A percentile compares a stretch with the other conserved stretches of the same genome.
phyloP scores from a whole-genome alignment of 2,113 vertebrate genomes.

The Paradoxurus hermaphroditus region DNA sequence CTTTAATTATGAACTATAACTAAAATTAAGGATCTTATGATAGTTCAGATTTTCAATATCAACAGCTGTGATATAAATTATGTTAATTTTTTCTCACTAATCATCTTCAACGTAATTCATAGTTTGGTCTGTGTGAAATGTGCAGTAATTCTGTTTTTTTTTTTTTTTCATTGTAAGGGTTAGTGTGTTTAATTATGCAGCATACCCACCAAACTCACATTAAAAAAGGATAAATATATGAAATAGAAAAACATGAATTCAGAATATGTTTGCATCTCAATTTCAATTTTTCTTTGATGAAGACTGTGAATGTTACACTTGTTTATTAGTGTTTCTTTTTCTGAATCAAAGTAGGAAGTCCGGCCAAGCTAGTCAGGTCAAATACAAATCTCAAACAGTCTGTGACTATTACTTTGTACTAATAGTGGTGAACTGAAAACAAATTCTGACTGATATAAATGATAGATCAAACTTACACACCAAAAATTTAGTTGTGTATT shows the following conservation, averaged over 20 bases:
- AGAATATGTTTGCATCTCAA: background rate
- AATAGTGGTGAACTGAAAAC: background rate
- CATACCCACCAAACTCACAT: background rate
- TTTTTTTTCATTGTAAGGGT: background rate
- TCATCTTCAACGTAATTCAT: background rate
- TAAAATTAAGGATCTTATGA: background rate
- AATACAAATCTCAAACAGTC: background rate
- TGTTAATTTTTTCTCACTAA: background rate
- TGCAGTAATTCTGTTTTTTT: background rate
- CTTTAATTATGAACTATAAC: background rate
- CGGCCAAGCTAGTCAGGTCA: background rate
- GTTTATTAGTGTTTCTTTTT: background rate
- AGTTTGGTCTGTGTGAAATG: background rate
- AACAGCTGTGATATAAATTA: background rate
- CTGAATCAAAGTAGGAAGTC: background rate
- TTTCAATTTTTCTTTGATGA: background rate
- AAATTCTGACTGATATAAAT: background rate
- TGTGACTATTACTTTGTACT: background rate
- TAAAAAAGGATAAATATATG: background rate
- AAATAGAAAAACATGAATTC: background rate
- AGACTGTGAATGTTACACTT: background rate
- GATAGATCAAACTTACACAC: background rate
- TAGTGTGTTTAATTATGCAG: background rate
- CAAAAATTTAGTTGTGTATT: background rate
- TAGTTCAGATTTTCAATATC: background rate